phyloP scores from a whole-genome alignment of 2,797 vertebrate species.

The Petrocephalus sullivani region DNA sequence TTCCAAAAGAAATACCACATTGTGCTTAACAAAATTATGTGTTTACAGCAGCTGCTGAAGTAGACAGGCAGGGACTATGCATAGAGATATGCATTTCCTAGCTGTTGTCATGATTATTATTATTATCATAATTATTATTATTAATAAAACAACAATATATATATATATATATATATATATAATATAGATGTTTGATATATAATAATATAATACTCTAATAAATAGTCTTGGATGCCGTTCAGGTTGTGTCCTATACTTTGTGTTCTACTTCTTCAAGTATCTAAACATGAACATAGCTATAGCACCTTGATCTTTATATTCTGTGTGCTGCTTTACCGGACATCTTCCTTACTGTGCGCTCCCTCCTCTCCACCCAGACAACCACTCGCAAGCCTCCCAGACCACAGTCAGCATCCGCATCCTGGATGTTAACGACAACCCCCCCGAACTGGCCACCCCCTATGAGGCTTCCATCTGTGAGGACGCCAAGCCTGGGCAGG shows the following conservation, averaged over 20 bases:
- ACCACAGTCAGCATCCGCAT: conserved; percentile 85
- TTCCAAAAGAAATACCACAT: neutral
- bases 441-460: conserved; percentile 86
- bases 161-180: too few species aligned
- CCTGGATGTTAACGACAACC: conserved; percentile 96
- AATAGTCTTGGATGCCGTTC: neutral
- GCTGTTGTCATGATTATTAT: neutral
- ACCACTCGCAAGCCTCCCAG: conserved; percentile 77
- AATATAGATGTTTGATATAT: too few species aligned
- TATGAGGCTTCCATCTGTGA: conserved; percentile 91
- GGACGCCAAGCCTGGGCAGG: conserved; percentile 93
- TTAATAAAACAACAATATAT: too few species aligned
- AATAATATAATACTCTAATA: neutral
- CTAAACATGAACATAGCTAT: neutral
- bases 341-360: neutral
- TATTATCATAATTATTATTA: too few species aligned
- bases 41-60: neutral
- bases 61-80: neutral
- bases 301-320: neutral
- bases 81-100: neutral
- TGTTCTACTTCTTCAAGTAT: neutral
- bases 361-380: conserved; percentile 62
- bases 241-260: neutral
- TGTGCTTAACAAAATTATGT: neutral
- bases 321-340: conserved; percentile 9